Conservation (phyloP, 2,888 invertebrate species). For the Dorcus hopei region DNA sequence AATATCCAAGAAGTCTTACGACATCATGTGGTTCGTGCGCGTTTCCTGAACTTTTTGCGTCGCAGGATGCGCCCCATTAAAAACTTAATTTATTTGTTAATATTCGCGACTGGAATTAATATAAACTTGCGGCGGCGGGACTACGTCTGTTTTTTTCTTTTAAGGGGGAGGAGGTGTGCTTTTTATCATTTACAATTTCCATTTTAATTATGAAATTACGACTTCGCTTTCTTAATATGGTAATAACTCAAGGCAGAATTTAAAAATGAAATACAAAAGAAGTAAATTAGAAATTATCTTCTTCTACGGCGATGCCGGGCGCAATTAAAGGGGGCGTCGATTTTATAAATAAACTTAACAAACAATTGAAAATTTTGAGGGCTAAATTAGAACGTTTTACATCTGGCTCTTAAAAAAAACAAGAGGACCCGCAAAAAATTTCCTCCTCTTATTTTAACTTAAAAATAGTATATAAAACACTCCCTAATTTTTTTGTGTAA, state of each 20-base stretch:
- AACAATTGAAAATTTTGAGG: conserved; percentile 30
- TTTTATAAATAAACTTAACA: conserved; percentile 21
- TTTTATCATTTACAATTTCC: conserved; percentile 31
- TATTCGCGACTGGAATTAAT: conserved; percentile 7
- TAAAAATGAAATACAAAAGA: background rate
- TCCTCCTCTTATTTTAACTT: too few relatives aligned
- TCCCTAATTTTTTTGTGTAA: too few relatives aligned
- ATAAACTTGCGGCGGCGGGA: background rate
- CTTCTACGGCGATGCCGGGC: background rate
- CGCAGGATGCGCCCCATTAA: conserved; percentile 4
- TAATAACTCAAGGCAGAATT: background rate
- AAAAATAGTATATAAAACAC: too few relatives aligned
- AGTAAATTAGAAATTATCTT: background rate
- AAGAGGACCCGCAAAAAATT: too few relatives aligned
- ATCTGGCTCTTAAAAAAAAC: conserved; percentile 29
- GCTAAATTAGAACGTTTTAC: conserved; percentile 41
- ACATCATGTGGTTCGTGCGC: conserved; percentile 8
- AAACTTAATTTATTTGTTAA: conserved; percentile 14
- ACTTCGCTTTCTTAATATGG: background rate
- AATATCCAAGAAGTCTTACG: conserved; percentile 9
- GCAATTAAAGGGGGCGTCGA: conserved; percentile 1
- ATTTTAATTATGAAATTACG: conserved; percentile 32
- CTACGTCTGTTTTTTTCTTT: background rate
- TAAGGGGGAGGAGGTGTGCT: conserved; percentile 19
- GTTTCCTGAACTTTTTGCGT: conserved; percentile 3